Evolutionary conservation across 1,140 invertebrate genomes (phyloP), one percentile per base, ranked within the genome.

Genomic region (Uloborus diversus): DNA sequence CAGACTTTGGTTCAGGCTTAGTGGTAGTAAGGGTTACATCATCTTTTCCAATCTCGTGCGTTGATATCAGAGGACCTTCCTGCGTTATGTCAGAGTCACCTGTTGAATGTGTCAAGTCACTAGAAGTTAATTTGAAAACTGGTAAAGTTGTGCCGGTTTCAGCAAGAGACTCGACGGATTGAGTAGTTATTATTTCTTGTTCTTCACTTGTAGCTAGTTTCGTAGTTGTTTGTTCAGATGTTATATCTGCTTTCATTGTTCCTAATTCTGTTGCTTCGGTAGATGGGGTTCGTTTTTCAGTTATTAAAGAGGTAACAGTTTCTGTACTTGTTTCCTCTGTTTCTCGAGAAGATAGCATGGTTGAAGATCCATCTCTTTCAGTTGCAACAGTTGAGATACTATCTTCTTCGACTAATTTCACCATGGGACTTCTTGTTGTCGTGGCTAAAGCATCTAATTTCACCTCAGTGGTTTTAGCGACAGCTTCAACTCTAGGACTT

Each of bases 31-130:
- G 30, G 4, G 76, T 59, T 42, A 59, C 61, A 30, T 56, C 79
- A 28, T 25, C 20, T 59, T n/a, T n/a, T n/a, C n/a, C n/a, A n/a
- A n/a, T n/a, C n/a, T n/a, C n/a, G n/a, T n/a, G n/a, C n/a, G n/a
- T n/a, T n/a, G n/a, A n/a, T n/a, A n/a, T n/a, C n/a, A n/a, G n/a
- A n/a, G 37, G 37, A 2, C 0, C 64, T 27, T 81, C 56, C 33
- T 30, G 37, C 32, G 51, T 25, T 79, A 66, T 42, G 47, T 65
- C 80, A 68, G 75, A 71, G 66, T 61, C 81, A 53, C 14, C 23
- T 53, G 80, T 64, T 68, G 68, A 35, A n/a, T n/a, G n/a, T n/a
- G n/a, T n/a, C n/a, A n/a, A n/a, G n/a, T n/a, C n/a, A n/a, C n/a
- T n/a, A n/a, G n/a, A n/a, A n/a, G n/a, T n/a, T n/a, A n/a, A n/a